phyloP scores from a whole-genome alignment of 2,113 vertebrate genomes.

The Thomomys bottae region DNA sequence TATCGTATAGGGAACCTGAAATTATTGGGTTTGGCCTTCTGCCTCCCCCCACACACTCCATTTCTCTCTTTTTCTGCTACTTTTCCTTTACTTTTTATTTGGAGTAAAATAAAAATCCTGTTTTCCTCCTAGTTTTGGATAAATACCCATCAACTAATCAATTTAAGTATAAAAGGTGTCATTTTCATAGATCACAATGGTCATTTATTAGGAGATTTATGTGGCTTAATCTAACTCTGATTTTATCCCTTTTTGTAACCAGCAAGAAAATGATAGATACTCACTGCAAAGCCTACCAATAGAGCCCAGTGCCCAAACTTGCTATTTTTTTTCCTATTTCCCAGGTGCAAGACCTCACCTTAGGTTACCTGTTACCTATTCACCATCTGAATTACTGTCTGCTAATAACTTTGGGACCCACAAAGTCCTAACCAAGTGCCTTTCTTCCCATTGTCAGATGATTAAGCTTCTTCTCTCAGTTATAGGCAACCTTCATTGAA shows the following conservation, averaged over 20 bases:
- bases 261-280: background rate
- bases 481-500: background rate
- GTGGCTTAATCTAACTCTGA: background rate
- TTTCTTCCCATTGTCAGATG: background rate
- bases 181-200: too few relatives aligned
- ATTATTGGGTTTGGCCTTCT: too few relatives aligned
- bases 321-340: background rate
- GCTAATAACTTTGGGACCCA: background rate
- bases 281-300: accelerated
- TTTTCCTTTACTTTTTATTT: background rate
- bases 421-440: accelerated
- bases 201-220: too few relatives aligned
- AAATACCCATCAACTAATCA: background rate
- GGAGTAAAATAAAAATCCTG: too few relatives aligned
- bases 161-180: too few relatives aligned
- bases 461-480: background rate
- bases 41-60: background rate
- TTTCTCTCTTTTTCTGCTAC: too few relatives aligned
- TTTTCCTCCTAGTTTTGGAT: background rate
- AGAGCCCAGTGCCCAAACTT: background rate
- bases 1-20: background rate
- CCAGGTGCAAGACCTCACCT: background rate
- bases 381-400: background rate
- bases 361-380: accelerated
- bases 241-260: background rate